A percentile compares a stretch with the other conserved stretches of the same genome.
These are phyloP conservation scores for Anguilla rostrata DNA, from an alignment of 2,113 vertebrate species.

Conservation along the genomic window DNA sequence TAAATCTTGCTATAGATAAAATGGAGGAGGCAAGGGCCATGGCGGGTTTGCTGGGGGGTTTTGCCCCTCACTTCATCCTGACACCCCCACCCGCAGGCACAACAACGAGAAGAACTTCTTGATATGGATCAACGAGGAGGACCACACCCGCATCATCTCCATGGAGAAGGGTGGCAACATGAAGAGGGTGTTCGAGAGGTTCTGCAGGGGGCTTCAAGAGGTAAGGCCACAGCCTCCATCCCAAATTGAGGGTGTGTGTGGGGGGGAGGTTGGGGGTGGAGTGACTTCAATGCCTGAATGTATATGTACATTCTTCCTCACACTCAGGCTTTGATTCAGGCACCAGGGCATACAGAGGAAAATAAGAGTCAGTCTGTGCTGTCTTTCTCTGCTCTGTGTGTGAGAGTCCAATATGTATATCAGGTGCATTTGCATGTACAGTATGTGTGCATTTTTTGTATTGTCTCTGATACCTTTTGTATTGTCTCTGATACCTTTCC, in stretches of 20 bases:
- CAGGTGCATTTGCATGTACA: background rate
- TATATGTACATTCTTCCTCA: no score
- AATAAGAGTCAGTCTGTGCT: background rate
- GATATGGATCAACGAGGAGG: slow-evolving; percentile 92
- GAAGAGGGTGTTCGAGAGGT: slow-evolving; percentile 90
- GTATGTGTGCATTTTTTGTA: no score
- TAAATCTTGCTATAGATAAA: background rate
- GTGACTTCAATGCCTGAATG: no score
- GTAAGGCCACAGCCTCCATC: slow-evolving; percentile 51
- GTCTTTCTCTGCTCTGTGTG: background rate
- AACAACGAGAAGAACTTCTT: slow-evolving; percentile 91
- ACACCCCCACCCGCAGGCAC: slow-evolving; percentile 69
- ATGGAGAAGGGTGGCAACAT: slow-evolving; percentile 94
- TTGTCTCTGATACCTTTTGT: no score
- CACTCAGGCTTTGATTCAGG: no score
- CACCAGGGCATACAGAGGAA: background rate
- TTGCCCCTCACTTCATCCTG: background rate
- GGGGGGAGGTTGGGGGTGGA: no score
- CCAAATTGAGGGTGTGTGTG: background rate
- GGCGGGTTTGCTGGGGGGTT: no score
- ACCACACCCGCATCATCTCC: slow-evolving; percentile 89
- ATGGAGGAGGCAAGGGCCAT: no score
- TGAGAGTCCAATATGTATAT: background rate
- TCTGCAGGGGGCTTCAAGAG: slow-evolving; percentile 87
- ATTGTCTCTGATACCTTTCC: no score